A percentile compares a stretch with the other conserved stretches of the same genome.
Evolutionary conservation across 1,140 invertebrate species (phyloP).

Genomic region (Bombus sibiricus): DNA sequence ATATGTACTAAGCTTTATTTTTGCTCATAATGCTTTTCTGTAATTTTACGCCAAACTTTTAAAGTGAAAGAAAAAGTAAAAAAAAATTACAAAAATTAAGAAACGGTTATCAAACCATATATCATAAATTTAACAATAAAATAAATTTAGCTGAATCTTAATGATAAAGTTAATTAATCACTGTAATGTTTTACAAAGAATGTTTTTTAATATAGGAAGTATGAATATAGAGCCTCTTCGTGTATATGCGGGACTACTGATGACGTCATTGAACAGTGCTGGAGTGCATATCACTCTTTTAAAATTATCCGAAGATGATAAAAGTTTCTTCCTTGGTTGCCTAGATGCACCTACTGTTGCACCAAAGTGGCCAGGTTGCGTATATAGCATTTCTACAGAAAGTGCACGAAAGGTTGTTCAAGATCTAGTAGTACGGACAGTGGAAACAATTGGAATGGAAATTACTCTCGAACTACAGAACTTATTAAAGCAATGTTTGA

Average conservation of each 20-base stretch:
- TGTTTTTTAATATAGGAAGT: conserved; percentile 76
- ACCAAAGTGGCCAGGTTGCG: conserved; percentile 84
- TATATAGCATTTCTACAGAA: conserved; percentile 67
- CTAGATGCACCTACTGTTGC: conserved; percentile 85
- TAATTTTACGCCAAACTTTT: too few species aligned
- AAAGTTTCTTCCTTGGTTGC: conserved; percentile 82
- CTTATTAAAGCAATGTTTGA: conserved; percentile 82
- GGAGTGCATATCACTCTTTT: conserved; percentile 90
- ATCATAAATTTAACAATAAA: neutral
- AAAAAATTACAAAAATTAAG: too few species aligned
- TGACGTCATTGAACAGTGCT: conserved; percentile 92
- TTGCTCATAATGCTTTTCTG: too few species aligned
- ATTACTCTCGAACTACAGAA: conserved; percentile 75
- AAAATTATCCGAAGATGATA: conserved; percentile 82
- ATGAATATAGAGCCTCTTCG: conserved; percentile 84
- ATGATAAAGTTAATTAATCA: neutral
- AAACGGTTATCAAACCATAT: too few species aligned
- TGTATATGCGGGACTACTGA: conserved; percentile 88
- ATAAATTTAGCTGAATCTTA: neutral
- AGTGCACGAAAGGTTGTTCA: neutral
- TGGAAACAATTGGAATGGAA: conserved; percentile 71
- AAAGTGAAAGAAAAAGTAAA: too few species aligned
- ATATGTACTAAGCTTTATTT: too few species aligned
- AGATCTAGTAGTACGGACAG: conserved; percentile 36
- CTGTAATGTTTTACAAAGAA: neutral